These are phyloP conservation scores for Drosophila neotestacea DNA, from an alignment of 2,888 invertebrate genomes.

Conservation along the genomic window DNA sequence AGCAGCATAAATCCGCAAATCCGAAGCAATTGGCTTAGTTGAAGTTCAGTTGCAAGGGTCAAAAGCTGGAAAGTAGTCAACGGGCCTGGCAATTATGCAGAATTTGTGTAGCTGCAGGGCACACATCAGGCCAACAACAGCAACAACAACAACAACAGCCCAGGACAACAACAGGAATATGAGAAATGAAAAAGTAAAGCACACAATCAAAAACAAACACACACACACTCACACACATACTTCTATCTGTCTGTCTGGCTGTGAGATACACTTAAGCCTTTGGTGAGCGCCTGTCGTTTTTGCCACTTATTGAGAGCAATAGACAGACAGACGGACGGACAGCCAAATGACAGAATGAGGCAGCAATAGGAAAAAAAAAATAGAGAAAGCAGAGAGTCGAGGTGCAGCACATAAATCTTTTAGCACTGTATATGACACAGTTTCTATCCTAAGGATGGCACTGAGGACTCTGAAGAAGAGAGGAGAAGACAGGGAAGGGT, in stretches of 20 bases:
- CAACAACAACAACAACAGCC: slow-evolving; percentile 30
- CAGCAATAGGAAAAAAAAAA: slow-evolving; percentile 24
- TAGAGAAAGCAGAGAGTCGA: slow-evolving; percentile 29
- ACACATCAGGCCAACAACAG: slow-evolving; percentile 4
- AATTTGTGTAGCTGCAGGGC: slow-evolving; percentile 54
- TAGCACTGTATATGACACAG: slow-evolving; percentile 81
- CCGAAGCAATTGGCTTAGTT: slow-evolving; percentile 51
- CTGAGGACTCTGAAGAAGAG: background rate
- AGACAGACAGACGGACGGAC: slow-evolving; percentile 24
- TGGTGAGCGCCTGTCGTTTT: slow-evolving; percentile 63
- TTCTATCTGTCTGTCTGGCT: slow-evolving; percentile 41
- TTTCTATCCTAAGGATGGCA: slow-evolving; percentile 41
- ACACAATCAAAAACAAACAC: slow-evolving; percentile 24
- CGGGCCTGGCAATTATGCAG: slow-evolving; percentile 53
- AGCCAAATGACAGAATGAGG: slow-evolving; percentile 6
- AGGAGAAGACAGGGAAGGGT: too few relatives aligned
- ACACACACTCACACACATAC: slow-evolving; percentile 10
- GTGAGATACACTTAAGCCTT: slow-evolving; percentile 71
- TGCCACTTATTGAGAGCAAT: slow-evolving; percentile 71
- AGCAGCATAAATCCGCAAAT: slow-evolving; percentile 42
- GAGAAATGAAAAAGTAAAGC: slow-evolving; percentile 43
- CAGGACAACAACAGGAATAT: slow-evolving; percentile 15
- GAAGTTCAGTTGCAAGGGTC: slow-evolving; percentile 32
- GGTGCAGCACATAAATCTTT: slow-evolving; percentile 73
- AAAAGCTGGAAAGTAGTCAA: slow-evolving; percentile 32